These are phyloP conservation scores for Abramis brama DNA, from an alignment of 2,113 vertebrate species.

Conservation along the genomic window DNA sequence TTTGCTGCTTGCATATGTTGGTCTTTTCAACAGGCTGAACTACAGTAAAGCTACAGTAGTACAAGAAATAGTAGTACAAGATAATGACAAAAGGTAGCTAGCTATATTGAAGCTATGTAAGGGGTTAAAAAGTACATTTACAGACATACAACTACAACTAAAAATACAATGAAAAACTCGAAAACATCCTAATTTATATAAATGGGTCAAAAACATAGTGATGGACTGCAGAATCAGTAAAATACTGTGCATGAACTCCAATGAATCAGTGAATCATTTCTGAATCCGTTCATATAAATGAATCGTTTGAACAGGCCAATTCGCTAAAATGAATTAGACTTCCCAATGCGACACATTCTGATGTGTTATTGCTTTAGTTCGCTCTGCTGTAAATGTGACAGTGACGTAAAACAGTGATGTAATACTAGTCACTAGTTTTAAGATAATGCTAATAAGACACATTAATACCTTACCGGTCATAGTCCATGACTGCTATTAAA, in stretches of 20 bases:
- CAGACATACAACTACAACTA: no score
- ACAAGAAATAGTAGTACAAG: background rate
- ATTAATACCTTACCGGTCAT: conserved; percentile 87
- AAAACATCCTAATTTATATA: no score
- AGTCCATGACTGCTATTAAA: conserved; percentile 98
- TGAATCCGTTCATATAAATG: background rate
- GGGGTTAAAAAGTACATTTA: background rate
- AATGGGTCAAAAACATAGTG: no score
- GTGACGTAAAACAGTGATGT: background rate
- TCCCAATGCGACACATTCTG: background rate
- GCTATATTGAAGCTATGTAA: background rate
- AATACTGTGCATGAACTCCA: background rate
- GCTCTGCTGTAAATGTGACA: background rate
- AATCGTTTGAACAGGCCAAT: background rate
- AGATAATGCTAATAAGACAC: background rate
- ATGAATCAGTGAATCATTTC: background rate
- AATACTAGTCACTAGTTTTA: background rate
- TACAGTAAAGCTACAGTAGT: background rate
- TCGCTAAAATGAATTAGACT: background rate
- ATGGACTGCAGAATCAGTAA: background rate
- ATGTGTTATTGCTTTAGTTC: background rate
- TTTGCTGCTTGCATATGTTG: background rate
- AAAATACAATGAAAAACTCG: no score
- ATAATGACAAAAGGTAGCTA: background rate
- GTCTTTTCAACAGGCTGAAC: background rate